phyloP scores from a whole-genome alignment of 2,888 invertebrate genomes.

The Pachydiplax longipennis region DNA sequence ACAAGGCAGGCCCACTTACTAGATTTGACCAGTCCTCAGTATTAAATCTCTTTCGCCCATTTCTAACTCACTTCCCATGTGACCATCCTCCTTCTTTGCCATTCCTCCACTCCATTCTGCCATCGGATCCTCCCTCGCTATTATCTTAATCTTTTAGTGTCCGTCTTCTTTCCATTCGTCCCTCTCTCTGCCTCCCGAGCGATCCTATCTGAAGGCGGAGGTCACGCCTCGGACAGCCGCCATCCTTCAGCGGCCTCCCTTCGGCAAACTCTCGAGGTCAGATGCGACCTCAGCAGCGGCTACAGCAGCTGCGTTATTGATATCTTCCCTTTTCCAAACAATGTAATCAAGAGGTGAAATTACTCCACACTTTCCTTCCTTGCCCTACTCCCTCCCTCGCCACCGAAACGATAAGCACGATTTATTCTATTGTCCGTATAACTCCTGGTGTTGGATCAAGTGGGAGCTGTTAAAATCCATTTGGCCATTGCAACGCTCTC shows the following conservation, averaged over 20 bases:
- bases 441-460: too few relatives aligned
- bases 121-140: neutral
- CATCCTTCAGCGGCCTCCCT: neutral
- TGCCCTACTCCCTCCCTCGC: neutral
- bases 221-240: neutral
- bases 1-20: too few relatives aligned
- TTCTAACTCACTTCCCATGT: neutral
- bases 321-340: slow-evolving; percentile 25
- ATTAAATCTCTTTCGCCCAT: neutral
- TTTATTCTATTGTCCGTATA: too few relatives aligned
- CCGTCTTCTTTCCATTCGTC: neutral
- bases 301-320: slow-evolving; percentile 27
- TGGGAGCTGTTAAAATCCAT: too few relatives aligned
- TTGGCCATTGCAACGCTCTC: too few relatives aligned
- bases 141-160: neutral
- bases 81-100: neutral
- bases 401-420: neutral
- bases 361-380: neutral
- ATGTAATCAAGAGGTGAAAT: slow-evolving; percentile 10
- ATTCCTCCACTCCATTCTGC: neutral
- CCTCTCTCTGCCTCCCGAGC: neutral
- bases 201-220: neutral
- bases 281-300: neutral
- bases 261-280: neutral
- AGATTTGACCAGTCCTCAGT: too few relatives aligned